Conservation (phyloP, 2,113 vertebrate genomes). For the Azemiops feae region DNA sequence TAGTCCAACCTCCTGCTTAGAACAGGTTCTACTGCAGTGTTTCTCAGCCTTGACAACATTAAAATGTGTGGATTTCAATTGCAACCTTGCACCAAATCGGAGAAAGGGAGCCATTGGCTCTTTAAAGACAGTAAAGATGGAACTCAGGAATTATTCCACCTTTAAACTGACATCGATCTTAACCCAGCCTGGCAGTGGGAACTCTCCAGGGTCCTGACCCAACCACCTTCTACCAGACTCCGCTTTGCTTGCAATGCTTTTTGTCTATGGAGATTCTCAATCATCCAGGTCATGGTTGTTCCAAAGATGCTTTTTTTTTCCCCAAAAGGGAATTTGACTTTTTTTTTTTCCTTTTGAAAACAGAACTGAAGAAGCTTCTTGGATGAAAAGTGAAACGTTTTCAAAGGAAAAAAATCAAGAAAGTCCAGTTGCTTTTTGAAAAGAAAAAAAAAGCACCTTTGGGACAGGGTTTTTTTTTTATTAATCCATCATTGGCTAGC, state of each 20-base stretch:
- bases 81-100: no score
- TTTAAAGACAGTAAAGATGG: not conserved
- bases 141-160: not conserved
- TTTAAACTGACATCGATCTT: not conserved
- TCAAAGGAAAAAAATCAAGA: no score
- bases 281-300: no score
- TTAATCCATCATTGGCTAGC: not conserved
- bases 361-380: no score
- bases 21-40: not conserved
- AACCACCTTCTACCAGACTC: not conserved
- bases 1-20: not conserved
- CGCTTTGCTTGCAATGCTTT: not conserved
- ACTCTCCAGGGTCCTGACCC: not conserved
- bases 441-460: no score
- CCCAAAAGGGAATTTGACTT: no score
- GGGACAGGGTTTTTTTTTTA: not conserved
- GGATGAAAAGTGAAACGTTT: no score
- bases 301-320: no score
- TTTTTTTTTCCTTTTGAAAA: no score
- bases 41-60: no score
- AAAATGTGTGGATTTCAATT: no score
- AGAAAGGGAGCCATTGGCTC: not conserved
- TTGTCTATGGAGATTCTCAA: not conserved
- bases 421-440: no score
- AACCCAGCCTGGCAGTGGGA: not conserved